phyloP scores from a whole-genome alignment of 2,797 vertebrate genomes.

The Muscicapa comitata region DNA sequence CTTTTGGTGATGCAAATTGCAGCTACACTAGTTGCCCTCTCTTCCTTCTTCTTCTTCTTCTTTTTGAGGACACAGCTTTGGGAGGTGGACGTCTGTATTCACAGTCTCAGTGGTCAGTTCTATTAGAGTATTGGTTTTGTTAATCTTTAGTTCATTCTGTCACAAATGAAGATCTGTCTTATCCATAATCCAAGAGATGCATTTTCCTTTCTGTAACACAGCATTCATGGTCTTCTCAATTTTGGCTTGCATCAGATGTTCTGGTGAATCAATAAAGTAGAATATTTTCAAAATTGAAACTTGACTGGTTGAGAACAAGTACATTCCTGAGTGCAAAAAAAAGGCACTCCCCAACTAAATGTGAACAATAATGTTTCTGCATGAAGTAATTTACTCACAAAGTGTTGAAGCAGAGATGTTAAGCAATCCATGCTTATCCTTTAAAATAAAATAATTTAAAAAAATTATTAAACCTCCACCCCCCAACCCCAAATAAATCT shows the following conservation, averaged over 20 bases:
- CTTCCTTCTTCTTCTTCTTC: background rate
- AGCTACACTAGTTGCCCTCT: background rate
- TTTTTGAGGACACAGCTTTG: background rate
- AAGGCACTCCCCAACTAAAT: background rate
- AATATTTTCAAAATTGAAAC: background rate
- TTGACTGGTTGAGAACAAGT: background rate
- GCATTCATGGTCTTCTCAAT: background rate
- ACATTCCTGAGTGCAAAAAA: background rate
- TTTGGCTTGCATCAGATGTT: background rate
- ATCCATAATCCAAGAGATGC: background rate
- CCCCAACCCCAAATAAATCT: background rate
- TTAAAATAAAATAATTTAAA: background rate
- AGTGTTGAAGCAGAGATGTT: background rate
- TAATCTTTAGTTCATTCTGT: background rate
- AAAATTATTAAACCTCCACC: background rate
- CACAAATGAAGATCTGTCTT: background rate
- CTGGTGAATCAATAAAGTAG: background rate
- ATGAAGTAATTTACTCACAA: background rate
- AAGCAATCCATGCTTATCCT: background rate
- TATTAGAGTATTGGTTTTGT: background rate
- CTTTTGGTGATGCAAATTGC: background rate
- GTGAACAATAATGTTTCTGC: background rate
- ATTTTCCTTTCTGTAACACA: background rate
- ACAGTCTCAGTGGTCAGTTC: background rate
- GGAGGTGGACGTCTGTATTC: background rate